These are phyloP conservation scores for Acomys russatus DNA, from an alignment of 2,797 vertebrate species.

Conservation along the genomic window DNA sequence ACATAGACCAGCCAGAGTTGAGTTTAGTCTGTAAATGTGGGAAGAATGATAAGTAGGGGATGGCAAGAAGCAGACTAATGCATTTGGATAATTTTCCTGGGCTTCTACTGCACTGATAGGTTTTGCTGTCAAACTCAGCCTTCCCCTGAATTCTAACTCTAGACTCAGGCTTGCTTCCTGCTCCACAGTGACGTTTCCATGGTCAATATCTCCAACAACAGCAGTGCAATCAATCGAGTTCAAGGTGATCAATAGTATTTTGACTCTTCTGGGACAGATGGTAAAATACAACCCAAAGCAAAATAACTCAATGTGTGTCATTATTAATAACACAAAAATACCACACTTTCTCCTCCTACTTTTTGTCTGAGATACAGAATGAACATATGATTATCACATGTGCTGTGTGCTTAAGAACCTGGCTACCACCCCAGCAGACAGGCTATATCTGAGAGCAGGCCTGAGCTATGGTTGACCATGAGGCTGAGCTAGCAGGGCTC, in stretches of 20 bases:
- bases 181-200: background rate
- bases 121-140: background rate
- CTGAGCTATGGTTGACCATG: accelerated
- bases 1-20: background rate
- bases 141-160: accelerated
- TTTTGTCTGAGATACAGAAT: background rate
- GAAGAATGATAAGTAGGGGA: background rate
- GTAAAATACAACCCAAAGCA: background rate
- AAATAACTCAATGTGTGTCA: background rate
- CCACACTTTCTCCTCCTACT: background rate
- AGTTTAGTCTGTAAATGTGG: background rate
- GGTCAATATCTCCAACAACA: background rate
- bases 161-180: background rate
- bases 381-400: background rate
- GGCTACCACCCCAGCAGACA: accelerated
- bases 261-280: background rate
- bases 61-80: accelerated
- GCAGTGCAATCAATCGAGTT: background rate
- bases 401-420: too few relatives aligned
- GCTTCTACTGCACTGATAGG: background rate
- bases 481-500: background rate
- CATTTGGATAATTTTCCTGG: background rate
- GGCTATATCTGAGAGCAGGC: background rate
- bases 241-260: background rate
- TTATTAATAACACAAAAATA: background rate